Percentiles rank a stretch among this genome's conserved stretches.
phyloP scores from a whole-genome alignment of 2,113 vertebrate species.

The Talpa occidentalis region DNA sequence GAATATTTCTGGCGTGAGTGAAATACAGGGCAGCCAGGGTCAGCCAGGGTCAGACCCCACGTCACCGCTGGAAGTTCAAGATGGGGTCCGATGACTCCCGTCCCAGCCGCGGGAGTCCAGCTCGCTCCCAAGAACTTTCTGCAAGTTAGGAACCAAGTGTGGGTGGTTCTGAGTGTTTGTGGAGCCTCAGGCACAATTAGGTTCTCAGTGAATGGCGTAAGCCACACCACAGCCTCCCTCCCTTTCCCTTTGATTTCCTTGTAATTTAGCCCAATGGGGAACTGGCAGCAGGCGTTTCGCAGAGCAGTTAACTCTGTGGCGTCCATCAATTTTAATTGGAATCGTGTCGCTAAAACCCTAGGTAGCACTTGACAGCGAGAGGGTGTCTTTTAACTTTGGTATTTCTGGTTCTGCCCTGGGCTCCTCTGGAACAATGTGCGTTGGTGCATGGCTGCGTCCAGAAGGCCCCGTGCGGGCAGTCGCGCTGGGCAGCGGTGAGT shows the following conservation, averaged over 20 bases:
- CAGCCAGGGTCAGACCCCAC: accelerated
- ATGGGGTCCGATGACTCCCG: not conserved
- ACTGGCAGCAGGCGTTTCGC: slow-evolving; percentile 35
- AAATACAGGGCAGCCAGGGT: not conserved
- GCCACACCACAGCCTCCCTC: not conserved
- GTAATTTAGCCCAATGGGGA: slow-evolving; percentile 45
- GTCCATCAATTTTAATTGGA: slow-evolving; percentile 69
- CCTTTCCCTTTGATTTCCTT: slow-evolving; percentile 44
- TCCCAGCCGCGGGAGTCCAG: not conserved
- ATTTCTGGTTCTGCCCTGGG: not conserved
- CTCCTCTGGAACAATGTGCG: not conserved
- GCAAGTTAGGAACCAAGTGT: not conserved
- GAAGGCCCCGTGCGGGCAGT: not conserved
- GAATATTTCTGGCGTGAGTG: accelerated
- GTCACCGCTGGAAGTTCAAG: not conserved
- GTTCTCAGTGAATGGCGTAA: not conserved
- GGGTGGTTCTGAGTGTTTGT: not conserved
- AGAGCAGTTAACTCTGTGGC: slow-evolving; percentile 45
- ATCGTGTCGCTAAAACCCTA: slow-evolving; percentile 63
- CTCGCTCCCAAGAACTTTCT: accelerated
- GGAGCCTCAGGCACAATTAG: not conserved
- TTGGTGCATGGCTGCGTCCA: not conserved
- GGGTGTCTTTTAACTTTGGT: slow-evolving; percentile 51
- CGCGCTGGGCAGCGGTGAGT: not conserved
- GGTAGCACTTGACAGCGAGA: slow-evolving; percentile 50